Percentiles rank a stretch among this genome's conserved stretches.
phyloP scores from a whole-genome alignment of 2,113 vertebrate genomes.

The Speoplatyrhinus poulsoni region DNA sequence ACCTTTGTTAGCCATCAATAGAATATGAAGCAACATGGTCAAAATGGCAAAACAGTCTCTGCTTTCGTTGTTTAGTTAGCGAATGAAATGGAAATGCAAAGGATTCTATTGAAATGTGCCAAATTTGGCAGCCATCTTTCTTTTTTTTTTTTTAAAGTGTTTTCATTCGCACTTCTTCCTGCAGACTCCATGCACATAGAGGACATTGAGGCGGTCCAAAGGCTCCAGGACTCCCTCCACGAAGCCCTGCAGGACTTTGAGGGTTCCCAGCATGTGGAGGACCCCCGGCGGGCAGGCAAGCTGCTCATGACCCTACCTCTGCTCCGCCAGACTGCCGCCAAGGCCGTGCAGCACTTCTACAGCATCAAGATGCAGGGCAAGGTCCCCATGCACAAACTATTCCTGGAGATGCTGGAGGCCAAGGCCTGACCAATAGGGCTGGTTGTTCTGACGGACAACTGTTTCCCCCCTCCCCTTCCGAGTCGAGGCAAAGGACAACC shows the following conservation, averaged over 20 bases:
- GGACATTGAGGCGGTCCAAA: conserved; percentile 91
- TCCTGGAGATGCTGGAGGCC: conserved; percentile 95
- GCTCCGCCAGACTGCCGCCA: conserved; percentile 89
- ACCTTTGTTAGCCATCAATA: background rate
- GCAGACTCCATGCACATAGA: conserved; percentile 97
- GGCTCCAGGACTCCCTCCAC: conserved; percentile 94
- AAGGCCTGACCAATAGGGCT: conserved; percentile 82
- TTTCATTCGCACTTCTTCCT: background rate
- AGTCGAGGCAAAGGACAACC: conserved; percentile 43
- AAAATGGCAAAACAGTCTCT: too few relatives aligned
- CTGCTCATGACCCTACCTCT: conserved; percentile 92
- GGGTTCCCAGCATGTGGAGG: conserved; percentile 86
- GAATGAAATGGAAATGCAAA: too few relatives aligned
- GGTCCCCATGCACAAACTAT: conserved; percentile 97
- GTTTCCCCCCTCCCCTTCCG: conserved; percentile 29
- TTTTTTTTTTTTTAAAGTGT: too few relatives aligned
- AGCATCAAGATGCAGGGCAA: conserved; percentile 92
- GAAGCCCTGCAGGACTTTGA: conserved; percentile 96
- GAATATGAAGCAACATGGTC: background rate
- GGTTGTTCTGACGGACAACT: conserved; percentile 52
- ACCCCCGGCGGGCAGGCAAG: conserved; percentile 89
- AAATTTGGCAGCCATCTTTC: background rate
- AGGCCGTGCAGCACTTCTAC: conserved; percentile 92
- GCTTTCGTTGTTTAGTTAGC: too few relatives aligned
- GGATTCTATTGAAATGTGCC: background rate